A percentile compares a stretch with the other conserved stretches of the same genome.
These are phyloP conservation scores for Ptyas mucosa DNA, from an alignment of 2,113 vertebrate species.

Conservation along the genomic window DNA sequence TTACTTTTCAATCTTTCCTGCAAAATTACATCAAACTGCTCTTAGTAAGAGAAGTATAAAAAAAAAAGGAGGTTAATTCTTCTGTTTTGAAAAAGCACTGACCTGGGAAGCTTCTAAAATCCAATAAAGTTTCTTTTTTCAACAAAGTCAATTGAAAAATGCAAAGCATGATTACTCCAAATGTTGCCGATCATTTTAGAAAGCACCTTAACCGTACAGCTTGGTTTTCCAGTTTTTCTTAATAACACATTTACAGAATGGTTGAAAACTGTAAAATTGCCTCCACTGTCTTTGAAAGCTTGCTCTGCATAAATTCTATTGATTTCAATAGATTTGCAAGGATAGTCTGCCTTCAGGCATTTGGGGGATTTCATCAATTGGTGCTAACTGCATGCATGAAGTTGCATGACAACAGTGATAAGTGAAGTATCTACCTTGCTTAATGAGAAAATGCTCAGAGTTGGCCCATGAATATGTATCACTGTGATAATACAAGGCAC, in stretches of 20 bases:
- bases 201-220: neutral
- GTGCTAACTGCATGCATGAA: neutral
- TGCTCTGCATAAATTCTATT: neutral
- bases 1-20: neutral
- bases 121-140: neutral
- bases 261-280: neutral
- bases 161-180: neutral
- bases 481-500: neutral
- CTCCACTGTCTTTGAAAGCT: neutral
- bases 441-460: neutral
- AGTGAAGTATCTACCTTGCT: neutral
- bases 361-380: neutral
- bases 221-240: neutral
- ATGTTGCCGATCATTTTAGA: neutral
- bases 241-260: neutral
- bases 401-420: neutral
- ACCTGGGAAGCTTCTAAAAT: neutral
- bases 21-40: neutral
- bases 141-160: neutral
- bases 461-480: neutral
- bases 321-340: neutral
- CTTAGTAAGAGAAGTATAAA: neutral
- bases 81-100: neutral
- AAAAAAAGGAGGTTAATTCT: neutral
- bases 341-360: neutral